Evolutionary conservation across 1,140 invertebrate genomes (phyloP), one percentile per base, ranked within the genome.

Genomic region (Penaeus indicus): DNA sequence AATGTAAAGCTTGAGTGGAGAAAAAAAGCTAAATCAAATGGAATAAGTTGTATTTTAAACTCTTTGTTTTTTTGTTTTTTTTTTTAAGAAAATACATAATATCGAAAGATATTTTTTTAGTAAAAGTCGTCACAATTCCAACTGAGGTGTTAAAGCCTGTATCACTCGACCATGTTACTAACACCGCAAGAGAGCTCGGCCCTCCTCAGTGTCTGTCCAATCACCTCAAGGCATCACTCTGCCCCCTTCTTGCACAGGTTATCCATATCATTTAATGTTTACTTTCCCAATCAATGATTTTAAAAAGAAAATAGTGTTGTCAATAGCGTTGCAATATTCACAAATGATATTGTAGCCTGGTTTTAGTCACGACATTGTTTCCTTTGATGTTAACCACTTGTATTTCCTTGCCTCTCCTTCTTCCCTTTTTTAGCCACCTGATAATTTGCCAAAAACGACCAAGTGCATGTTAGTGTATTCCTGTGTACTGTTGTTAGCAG

Each of bases 401-500:
- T 64, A 79, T 72, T 25, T 42, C 60, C 18, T 86, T 82, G 47
- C 47, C 47, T 47, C 47, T 47, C 47, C 47, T 47, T 47, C 47
- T 47, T 47, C 47, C 75, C 54, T 75, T 83, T 88, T 81, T 22
- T 22, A 86, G 60, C 60, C 62, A 42, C 63, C 75, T 60, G 27
- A 83, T 78, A 21, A 84, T 78, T 88, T 83, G 81, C 84, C 81
- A 83, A 77, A 63, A 77, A 80, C 80, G 27, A 82, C 22, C 61
- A 88, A 88, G 80, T 88, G 86, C 86, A 88, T 88, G 86, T 88
- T 88, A 84, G 86, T 88, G 80, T 88, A 75, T 75, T 86, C 86
- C 72, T 88, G 72, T 88, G 86, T 88, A 84, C 83, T 75, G 80
- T 38, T 88, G 86, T 88, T 88, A 78, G 86, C 80, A 83, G 84